Conservation (phyloP, 2,797 vertebrate genomes). For the Helicolenus hilgendorfi region DNA sequence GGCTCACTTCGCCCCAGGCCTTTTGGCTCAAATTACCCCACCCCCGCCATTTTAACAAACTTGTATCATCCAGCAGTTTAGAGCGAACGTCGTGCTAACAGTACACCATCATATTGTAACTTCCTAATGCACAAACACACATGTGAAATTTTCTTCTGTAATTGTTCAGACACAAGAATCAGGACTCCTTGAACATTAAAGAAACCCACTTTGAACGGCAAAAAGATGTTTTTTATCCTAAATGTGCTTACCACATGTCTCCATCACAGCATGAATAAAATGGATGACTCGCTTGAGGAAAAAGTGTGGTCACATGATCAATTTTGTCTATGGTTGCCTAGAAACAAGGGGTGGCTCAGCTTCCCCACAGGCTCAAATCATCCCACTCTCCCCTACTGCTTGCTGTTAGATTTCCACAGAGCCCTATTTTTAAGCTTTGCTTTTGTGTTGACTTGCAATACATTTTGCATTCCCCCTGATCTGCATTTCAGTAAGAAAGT, state of each 20-base stretch:
- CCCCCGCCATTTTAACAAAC: too few species aligned
- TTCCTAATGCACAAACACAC: background rate
- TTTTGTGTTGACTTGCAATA: background rate
- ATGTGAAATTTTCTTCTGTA: background rate
- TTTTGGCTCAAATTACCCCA: too few species aligned
- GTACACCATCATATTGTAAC: too few species aligned
- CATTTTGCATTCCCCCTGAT: background rate
- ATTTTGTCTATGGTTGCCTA: background rate
- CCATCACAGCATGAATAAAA: too few species aligned
- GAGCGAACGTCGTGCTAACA: too few species aligned
- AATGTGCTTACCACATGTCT: too few species aligned
- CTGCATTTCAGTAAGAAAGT: background rate
- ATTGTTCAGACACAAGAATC: background rate
- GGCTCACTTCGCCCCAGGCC: too few species aligned
- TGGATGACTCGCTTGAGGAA: too few species aligned
- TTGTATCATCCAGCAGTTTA: too few species aligned
- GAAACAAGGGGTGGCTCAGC: background rate
- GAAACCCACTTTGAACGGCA: too few species aligned
- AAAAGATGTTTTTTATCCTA: too few species aligned
- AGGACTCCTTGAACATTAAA: background rate
- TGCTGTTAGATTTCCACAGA: background rate
- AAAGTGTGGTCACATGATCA: background rate
- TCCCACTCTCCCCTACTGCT: background rate
- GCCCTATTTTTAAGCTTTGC: background rate
- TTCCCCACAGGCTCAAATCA: background rate